Evolutionary conservation across 2,113 vertebrate genomes (phyloP), one percentile per base, ranked within the genome.

Genomic region (Aldabrachelys gigantea): DNA sequence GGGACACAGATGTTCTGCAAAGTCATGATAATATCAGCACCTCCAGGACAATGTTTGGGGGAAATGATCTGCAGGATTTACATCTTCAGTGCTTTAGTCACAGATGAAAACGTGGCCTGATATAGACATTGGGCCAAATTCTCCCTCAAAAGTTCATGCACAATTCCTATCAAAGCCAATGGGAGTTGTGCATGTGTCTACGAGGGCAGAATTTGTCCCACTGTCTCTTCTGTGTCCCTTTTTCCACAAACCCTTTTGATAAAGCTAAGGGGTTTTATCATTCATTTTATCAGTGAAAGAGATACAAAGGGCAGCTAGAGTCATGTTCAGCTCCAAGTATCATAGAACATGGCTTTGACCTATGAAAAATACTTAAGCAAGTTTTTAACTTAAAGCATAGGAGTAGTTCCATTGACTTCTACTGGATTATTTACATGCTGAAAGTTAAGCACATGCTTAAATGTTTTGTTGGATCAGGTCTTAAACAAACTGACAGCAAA

Each of bases 21-120:
- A 57, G 56, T 56, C 92, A 89, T 85, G 94, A 89, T 92, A 95
- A 84, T 52, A 92, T 87, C 79, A 94, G 11, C 50, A 89, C 86
- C 81, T 88, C 85, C 75, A 96, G 89, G 82, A 75, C 57, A 88
- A 47, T 47, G 65, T 93, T 84, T 75, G 79, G 49, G 59, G 85
- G 79, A 95, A 97, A 95, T 89, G 85, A 95, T 94, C 85, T 94
- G 95, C 90, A 95, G 91, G 93, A 91, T 93, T 83, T 94, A 78
- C 72, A 0, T 89, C 90, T 94, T 92, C 87, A 81, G 87, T 94
- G 27, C 83, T 95, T 82, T 85, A 90, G 82, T 94, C 85, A 83
- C 75, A 93, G 91, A 95, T 0, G 53, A 95, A 95, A 81, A 91
- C 75, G 92, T 95, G 85, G 25, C 85, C 86, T 94, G 95, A 91